A percentile compares a stretch with the other conserved stretches of the same genome.
Conservation (phyloP, 1,140 invertebrate genomes). For the Pachyrhynchus sulphureomaculatus region DNA sequence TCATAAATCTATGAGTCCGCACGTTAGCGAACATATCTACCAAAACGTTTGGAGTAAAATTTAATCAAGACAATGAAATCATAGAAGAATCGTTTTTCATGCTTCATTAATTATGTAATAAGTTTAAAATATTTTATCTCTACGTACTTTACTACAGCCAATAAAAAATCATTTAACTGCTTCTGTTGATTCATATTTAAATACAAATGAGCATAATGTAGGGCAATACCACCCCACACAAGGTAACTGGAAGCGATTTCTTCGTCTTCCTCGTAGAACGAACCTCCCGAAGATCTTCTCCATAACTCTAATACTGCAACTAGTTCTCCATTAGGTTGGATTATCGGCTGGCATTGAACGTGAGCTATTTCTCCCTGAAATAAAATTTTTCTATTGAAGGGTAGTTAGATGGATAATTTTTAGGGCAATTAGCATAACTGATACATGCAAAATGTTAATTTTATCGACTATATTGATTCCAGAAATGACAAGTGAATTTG, state of each 20-base stretch:
- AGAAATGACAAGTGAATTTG: no score
- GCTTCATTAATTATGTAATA: no score
- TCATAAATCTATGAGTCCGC: no score
- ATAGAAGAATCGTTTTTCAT: no score
- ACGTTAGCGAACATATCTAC: no score
- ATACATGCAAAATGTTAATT: no score
- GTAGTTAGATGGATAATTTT: background rate
- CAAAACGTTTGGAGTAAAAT: no score
- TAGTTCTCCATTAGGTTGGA: conserved; percentile 59
- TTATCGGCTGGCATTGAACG: conserved; percentile 58
- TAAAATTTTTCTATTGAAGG: background rate
- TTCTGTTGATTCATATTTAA: conserved; percentile 64
- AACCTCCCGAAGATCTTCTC: conserved; percentile 45
- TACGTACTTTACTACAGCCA: conserved; percentile 73
- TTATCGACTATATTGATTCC: no score
- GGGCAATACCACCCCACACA: conserved; percentile 64
- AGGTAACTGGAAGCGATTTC: conserved; percentile 64
- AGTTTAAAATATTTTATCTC: no score
- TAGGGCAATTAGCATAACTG: background rate
- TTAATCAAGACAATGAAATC: no score
- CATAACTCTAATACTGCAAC: conserved; percentile 58
- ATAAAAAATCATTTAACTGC: conserved; percentile 69
- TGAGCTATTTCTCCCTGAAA: conserved; percentile 47
- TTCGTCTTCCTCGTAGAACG: conserved; percentile 68
- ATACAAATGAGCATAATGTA: conserved; percentile 64